A percentile compares a stretch with the other conserved stretches of the same genome.
Conservation (phyloP, 2,888 invertebrate genomes). For the Heterodera filipjevi region DNA sequence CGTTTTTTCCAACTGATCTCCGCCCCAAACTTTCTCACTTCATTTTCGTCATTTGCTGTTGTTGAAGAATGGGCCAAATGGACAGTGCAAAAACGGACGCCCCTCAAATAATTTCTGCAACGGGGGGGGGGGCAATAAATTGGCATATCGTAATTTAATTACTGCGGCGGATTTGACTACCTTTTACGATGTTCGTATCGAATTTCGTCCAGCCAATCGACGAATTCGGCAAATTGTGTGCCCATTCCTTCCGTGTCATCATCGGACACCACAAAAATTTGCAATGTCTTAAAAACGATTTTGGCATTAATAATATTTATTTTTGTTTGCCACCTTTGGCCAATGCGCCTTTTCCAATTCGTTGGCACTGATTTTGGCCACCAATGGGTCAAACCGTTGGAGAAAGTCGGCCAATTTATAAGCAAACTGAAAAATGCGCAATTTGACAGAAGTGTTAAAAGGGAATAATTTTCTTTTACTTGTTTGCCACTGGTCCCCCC, state of each 20-base stretch:
- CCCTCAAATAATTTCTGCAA: constrained; percentile 1
- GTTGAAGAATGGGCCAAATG: background rate
- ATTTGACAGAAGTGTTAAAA: background rate
- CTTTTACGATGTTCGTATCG: constrained; percentile 24
- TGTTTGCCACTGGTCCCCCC: constrained; percentile 28
- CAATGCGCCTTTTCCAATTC: constrained; percentile 29
- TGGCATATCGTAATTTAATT: too few species aligned
- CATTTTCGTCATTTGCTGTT: background rate
- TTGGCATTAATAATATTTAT: background rate
- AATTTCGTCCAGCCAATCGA: constrained; percentile 36
- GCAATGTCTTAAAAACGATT: background rate
- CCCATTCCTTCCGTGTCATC: background rate
- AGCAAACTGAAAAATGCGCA: constrained; percentile 22
- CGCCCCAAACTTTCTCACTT: background rate
- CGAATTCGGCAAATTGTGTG: constrained; percentile 26
- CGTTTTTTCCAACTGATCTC: too few species aligned
- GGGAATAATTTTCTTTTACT: background rate
- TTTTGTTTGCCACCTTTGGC: constrained; percentile 1
- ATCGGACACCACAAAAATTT: constrained; percentile 11
- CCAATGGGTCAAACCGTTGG: constrained; percentile 36
- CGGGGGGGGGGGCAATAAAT: too few species aligned
- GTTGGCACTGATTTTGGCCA: constrained; percentile 26
- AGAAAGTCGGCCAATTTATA: constrained; percentile 35
- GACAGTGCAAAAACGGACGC: background rate
- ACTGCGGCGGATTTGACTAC: background rate